Base-by-base conservation (phyloP, 2,797 vertebrate species). In the Nannoperca australis region DNA sequence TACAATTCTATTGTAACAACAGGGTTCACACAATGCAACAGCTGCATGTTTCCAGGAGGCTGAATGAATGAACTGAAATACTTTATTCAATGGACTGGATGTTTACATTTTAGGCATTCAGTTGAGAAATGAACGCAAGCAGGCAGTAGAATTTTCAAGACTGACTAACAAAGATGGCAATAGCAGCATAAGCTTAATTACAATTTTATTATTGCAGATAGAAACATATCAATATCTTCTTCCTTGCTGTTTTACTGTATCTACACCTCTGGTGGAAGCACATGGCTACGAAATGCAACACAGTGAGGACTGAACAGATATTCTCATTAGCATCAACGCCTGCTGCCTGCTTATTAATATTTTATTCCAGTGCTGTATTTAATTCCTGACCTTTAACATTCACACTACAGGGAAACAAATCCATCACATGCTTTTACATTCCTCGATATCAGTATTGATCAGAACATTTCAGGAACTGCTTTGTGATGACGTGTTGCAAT, bases 301-400 rank as follows among this genome's bases (percentile, higher is more conserved):
- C 5, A 38, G 17, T 18, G 36, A 70, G 66, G 12, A 56, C 1
- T 34, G 10, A 71, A 27, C 36, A 66, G 38, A 72, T 58, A 44
- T 11, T 69, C 42, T 66, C 42, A 60, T 85, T 68, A 68, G 36
- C n/a, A 22, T 30, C 18, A 8, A 53, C 54, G 8, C 47, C 38
- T 53, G 32, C 27, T 70, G 22, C 34, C 34, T 8, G 34, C 34
- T 32, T 38, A 69, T 71, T 15, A 71, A 79, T 83, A 77, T 74
- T 85, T 82, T 1, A 75, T 78, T 44, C 4, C 20, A 59, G 22
- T n/a, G 47, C 60, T 60, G 32, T 70, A 44, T 68, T 81, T 70
- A 73, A 67, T 69, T 58, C 27, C 13, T 79, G 78, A 80, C 73
- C 55, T 87, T 86, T 64, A 76, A 59, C 27, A 85, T 22, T 40